Conservation (phyloP, 2,113 vertebrate species). For the Fulmarus glacialis region DNA sequence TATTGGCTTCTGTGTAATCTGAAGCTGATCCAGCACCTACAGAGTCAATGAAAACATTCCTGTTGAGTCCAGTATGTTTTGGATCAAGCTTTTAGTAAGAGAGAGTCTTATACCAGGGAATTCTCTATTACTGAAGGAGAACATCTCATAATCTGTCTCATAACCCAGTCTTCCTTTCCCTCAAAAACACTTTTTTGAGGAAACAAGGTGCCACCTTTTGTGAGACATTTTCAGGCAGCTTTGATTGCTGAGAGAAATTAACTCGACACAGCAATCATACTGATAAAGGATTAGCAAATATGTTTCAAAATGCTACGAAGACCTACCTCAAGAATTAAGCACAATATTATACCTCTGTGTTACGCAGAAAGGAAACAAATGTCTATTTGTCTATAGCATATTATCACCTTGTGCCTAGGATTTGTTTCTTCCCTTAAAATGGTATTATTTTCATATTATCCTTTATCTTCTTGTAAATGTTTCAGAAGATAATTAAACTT, state of each 20-base stretch:
- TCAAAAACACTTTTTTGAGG: neutral
- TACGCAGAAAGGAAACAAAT: neutral
- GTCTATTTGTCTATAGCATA: neutral
- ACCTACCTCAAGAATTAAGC: neutral
- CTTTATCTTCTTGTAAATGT: neutral
- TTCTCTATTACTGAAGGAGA: neutral
- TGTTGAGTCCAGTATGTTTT: neutral
- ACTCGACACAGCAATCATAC: neutral
- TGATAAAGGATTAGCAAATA: neutral
- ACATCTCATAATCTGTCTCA: neutral
- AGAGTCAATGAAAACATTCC: neutral
- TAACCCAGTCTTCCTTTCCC: neutral
- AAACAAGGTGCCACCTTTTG: neutral
- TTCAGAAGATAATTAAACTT: slow-evolving; percentile 55
- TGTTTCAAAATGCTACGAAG: neutral
- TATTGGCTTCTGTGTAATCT: neutral
- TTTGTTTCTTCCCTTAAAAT: neutral
- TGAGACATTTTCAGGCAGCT: neutral
- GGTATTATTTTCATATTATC: neutral
- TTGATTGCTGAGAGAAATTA: neutral
- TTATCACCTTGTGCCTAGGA: neutral
- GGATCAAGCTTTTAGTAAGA: neutral
- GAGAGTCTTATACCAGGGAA: neutral
- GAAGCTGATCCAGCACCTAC: slow-evolving; percentile 3
- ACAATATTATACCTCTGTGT: neutral